Base-by-base conservation (phyloP, 2,113 vertebrate genomes). In the Oncorhynchus keta region DNA sequence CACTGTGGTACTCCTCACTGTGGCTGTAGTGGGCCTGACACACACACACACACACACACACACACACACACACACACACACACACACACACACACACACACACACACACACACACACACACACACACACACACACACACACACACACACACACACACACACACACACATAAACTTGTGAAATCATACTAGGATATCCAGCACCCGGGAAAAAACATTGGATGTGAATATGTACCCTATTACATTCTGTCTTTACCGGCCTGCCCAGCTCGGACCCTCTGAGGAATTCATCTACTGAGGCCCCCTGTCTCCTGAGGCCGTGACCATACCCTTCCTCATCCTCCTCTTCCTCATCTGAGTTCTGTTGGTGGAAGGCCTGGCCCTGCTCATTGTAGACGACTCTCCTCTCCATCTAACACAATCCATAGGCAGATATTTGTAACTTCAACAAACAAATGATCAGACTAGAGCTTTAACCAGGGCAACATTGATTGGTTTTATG, bases 271-370 rank as follows among this genome's bases (percentile, higher is more conserved):
- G 97, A 98, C 5, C 96, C 97, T 75, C 94, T 93, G 68, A 99
- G 95, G 84, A 99, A 99, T 73, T 99, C 98, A 1, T 99, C 97
- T 0, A 99, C 97, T 0, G 97, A 98, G 1, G 95, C 92, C 12
- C 95, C 96, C 75, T 55, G 51, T 55, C 94, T 95, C 49, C 97
- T 89, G 81, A 91, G 95, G 74, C 93, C 92, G 0, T 93, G 94
- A 0, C 93, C 92, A 0, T 95, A 96, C 1, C 95, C 95, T 4
- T 97, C 96, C 79, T 96, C 96, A 51, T 96, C 97, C 73, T 95
- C 39, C 39, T 45, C 94, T 0, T 95, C 97, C 93, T 98, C 94
- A 91, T 93, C 97, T 91, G 89, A 79, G 88, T 96, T 95, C 62
- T 90, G 88, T 0, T 94, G 94, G 73, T 93, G 95, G 59, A 93